Conservation (phyloP, 2,113 vertebrate species). For the Ceyx melanurus region DNA sequence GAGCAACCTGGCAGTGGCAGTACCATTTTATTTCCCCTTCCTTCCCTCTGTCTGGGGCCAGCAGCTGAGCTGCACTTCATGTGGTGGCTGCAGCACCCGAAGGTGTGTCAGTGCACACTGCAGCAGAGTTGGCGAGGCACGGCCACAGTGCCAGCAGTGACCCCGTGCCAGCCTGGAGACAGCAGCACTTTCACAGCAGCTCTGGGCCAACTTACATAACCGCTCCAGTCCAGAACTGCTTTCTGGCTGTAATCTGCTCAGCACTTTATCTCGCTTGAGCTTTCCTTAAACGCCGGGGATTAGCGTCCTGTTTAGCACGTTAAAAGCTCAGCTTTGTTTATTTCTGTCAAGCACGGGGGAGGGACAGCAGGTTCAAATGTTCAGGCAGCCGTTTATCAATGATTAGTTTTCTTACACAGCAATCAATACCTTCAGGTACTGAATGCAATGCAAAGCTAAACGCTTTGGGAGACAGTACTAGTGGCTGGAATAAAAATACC, state of each 20-base stretch:
- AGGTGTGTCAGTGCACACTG: rapidly evolving
- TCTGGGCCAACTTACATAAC: slow-evolving; percentile 61
- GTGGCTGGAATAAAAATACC: not conserved
- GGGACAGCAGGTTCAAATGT: slow-evolving; percentile 26
- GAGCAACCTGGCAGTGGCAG: not conserved
- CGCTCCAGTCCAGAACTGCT: slow-evolving; percentile 52
- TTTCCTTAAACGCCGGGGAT: slow-evolving; percentile 60
- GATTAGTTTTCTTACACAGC: not conserved
- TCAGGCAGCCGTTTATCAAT: slow-evolving; percentile 13
- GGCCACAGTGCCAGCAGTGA: not conserved
- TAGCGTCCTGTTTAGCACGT: slow-evolving; percentile 47
- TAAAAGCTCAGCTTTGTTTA: slow-evolving; percentile 64
- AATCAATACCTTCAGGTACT: not conserved
- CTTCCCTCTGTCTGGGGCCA: not conserved
- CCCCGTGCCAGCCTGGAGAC: not conserved
- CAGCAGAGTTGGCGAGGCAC: not conserved
- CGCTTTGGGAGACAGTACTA: not conserved
- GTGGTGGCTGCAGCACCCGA: not conserved
- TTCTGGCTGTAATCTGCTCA: slow-evolving; percentile 72
- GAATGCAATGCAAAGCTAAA: not conserved
- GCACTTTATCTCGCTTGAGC: slow-evolving; percentile 62
- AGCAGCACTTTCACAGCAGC: not conserved
- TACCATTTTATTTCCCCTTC: not conserved
- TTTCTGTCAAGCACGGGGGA: slow-evolving; percentile 59
- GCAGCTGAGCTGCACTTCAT: not conserved